These are phyloP conservation scores for Amiota mariae DNA, from an alignment of 2,888 invertebrate genomes.

Conservation along the genomic window DNA sequence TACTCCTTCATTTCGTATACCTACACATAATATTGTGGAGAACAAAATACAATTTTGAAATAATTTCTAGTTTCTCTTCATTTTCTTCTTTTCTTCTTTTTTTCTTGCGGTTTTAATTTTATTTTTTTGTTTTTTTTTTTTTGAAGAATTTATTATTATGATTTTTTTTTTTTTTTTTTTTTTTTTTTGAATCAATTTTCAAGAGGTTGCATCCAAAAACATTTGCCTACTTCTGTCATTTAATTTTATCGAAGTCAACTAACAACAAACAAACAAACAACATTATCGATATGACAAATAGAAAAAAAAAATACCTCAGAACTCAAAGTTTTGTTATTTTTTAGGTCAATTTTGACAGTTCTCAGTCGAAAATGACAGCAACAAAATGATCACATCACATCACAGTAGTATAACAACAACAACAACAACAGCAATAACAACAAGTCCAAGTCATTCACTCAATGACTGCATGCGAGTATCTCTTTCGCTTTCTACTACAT, in stretches of 20 bases:
- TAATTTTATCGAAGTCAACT: too few relatives aligned
- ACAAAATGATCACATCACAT: slow-evolving; percentile 4
- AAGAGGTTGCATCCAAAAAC: too few relatives aligned
- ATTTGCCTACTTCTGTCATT: too few relatives aligned
- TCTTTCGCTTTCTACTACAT: too few relatives aligned
- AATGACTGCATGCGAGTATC: too few relatives aligned
- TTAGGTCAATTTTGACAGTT: slow-evolving; percentile 30
- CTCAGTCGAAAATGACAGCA: slow-evolving; percentile 19
- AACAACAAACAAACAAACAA: background rate
- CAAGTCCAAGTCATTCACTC: too few relatives aligned
- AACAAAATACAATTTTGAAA: too few relatives aligned
- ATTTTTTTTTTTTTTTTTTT: slow-evolving; percentile 16
- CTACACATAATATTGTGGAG: too few relatives aligned
- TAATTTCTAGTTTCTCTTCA: background rate
- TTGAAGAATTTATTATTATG: slow-evolving; percentile 15
- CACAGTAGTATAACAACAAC: too few relatives aligned
- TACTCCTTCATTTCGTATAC: too few relatives aligned
- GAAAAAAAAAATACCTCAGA: background rate
- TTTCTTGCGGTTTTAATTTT: slow-evolving; percentile 47
- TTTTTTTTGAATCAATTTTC: slow-evolving; percentile 25
- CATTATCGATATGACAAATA: background rate
- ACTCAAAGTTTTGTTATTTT: background rate
- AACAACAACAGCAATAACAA: too few relatives aligned
- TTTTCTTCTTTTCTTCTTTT: too few relatives aligned
- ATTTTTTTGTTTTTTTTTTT: slow-evolving; percentile 45